These are phyloP conservation scores for Leucophenga varia DNA, from an alignment of 1,140 invertebrate species.

Conservation along the genomic window DNA sequence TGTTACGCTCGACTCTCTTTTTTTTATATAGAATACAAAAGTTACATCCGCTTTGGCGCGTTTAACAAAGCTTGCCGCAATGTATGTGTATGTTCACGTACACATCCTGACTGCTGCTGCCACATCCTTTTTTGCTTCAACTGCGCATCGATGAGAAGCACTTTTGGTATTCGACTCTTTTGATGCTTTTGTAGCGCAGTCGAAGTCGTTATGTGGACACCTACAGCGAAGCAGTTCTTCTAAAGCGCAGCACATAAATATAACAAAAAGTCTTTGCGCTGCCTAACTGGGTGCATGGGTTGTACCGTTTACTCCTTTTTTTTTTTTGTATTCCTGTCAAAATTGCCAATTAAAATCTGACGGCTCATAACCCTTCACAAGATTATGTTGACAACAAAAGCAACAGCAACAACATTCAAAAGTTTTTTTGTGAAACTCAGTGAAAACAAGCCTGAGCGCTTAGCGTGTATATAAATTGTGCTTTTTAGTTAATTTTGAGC, in stretches of 20 bases:
- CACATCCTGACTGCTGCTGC: neutral
- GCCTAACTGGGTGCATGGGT: no score
- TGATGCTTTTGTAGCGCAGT: neutral
- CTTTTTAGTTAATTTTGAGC: constrained; percentile 44
- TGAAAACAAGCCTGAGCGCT: constrained; percentile 4
- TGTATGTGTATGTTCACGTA: neutral
- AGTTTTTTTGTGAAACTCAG: constrained; percentile 10
- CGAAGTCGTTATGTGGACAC: constrained; percentile 20
- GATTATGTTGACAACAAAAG: neutral
- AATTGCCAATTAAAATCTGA: constrained; percentile 51
- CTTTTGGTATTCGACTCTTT: neutral
- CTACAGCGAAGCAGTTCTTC: constrained; percentile 20
- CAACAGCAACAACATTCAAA: constrained; percentile 14
- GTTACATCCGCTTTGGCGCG: no score
- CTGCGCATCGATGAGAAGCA: neutral
- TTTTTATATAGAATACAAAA: no score
- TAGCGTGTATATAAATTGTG: constrained; percentile 8
- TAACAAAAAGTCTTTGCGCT: neutral
- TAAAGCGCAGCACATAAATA: constrained; percentile 1
- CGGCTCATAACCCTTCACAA: constrained; percentile 21
- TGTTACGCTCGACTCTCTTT: no score
- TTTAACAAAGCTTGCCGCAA: neutral
- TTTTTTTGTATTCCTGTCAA: constrained; percentile 27
- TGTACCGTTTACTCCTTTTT: no score
- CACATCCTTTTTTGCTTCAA: constrained; percentile 11